Evolutionary conservation across 2,888 invertebrate species (phyloP).

Genomic region (Arrhopalites spinosus): DNA sequence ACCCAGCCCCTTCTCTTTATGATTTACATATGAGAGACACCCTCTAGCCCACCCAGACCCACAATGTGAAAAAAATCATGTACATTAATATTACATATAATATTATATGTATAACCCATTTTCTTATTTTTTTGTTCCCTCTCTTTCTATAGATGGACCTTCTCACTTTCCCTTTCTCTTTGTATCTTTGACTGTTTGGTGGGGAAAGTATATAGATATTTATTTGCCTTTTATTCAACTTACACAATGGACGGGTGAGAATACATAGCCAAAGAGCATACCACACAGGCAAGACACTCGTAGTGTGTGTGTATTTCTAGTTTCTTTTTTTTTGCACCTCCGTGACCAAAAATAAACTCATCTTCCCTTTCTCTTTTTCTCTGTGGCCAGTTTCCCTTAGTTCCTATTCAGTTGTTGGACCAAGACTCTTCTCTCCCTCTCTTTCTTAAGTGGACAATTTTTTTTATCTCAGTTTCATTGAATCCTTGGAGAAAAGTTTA

Average conservation of each 20-base stretch:
- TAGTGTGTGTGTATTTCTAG: too few species aligned
- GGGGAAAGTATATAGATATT: background rate
- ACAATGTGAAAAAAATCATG: background rate
- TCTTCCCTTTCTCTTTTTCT: conserved; percentile 18
- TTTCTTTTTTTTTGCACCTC: conserved; percentile 19
- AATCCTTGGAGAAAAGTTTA: too few species aligned
- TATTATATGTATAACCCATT: too few species aligned
- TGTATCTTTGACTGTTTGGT: background rate
- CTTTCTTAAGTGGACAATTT: too few species aligned
- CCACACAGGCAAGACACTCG: background rate
- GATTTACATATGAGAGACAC: background rate
- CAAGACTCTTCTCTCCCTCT: background rate
- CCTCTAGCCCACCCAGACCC: background rate
- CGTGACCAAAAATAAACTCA: conserved; percentile 28
- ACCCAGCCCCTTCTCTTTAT: background rate
- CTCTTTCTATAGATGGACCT: background rate
- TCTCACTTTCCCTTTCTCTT: background rate
- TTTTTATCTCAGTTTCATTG: too few species aligned
- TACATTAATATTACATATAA: background rate
- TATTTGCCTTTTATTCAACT: conserved; percentile 32
- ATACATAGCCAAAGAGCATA: background rate
- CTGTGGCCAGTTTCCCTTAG: conserved; percentile 24
- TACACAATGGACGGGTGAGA: conserved; percentile 18
- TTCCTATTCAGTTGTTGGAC: too few species aligned
- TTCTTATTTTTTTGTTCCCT: background rate